A percentile compares a stretch with the other conserved stretches of the same genome.
Evolutionary conservation across 92 coral and sea anemone species (phyloP).

Genomic region (Desmophyllum pertusum): DNA sequence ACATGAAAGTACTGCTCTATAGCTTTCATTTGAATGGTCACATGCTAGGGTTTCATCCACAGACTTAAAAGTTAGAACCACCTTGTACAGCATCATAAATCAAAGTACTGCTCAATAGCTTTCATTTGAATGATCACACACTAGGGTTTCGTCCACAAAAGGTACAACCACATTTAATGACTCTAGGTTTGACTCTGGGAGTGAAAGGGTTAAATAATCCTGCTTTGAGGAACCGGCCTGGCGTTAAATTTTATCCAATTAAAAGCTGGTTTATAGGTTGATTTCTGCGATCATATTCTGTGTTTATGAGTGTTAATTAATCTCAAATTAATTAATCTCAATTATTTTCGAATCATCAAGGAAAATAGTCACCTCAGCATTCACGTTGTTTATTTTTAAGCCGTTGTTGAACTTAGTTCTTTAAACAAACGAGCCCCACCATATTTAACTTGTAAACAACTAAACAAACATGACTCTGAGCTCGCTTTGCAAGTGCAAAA

Average conservation of each 20-base stretch:
- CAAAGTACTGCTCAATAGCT: too few species aligned
- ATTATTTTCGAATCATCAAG: not conserved
- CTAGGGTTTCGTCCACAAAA: too few species aligned
- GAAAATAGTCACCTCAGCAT: not conserved
- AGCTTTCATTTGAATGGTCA: too few species aligned
- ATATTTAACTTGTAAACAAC: not conserved
- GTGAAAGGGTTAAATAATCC: too few species aligned
- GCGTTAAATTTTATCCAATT: not conserved
- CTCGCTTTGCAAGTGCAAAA: not conserved
- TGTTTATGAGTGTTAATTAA: not conserved
- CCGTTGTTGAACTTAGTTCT: not conserved
- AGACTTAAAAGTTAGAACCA: too few species aligned
- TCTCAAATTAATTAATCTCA: not conserved
- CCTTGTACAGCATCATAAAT: too few species aligned
- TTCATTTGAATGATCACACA: too few species aligned
- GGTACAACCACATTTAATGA: too few species aligned
- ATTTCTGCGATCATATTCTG: not conserved
- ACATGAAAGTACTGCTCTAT: too few species aligned
- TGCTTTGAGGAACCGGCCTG: not conserved
- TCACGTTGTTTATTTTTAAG: not conserved
- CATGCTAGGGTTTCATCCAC: too few species aligned
- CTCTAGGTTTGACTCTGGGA: too few species aligned
- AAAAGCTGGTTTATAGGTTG: not conserved
- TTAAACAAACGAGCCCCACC: not conserved
- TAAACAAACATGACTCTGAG: not conserved